Percentiles rank a stretch among this genome's conserved stretches.
These are phyloP conservation scores for Scaptomyza pallida DNA, from an alignment of 1,140 invertebrate genomes.

Conservation along the genomic window DNA sequence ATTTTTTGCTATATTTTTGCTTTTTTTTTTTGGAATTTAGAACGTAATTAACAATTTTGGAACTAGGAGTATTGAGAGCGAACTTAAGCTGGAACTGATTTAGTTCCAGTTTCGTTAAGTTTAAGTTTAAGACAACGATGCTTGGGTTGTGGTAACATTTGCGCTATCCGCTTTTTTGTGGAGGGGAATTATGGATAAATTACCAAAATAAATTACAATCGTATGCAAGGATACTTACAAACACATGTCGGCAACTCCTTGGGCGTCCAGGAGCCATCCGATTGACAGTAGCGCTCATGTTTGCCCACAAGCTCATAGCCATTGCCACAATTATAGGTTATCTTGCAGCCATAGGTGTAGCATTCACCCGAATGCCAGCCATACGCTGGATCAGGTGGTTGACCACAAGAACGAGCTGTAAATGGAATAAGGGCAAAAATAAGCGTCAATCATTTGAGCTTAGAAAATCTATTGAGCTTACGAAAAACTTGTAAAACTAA, in stretches of 20 bases:
- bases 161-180: constrained; percentile 79
- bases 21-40: constrained; percentile 8
- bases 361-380: constrained; percentile 96
- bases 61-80: constrained; percentile 5
- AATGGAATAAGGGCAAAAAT: too few relatives aligned
- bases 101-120: constrained; percentile 30
- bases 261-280: constrained; percentile 95
- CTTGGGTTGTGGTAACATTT: constrained; percentile 75
- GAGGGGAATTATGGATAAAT: constrained; percentile 34
- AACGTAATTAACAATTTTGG: constrained; percentile 23
- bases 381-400: constrained; percentile 94
- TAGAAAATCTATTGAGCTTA: too few relatives aligned
- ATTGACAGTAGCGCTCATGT: constrained; percentile 92
- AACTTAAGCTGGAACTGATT: constrained; percentile 26
- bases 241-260: constrained; percentile 95
- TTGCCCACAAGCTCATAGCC: constrained; percentile 96
- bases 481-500: too few relatives aligned
- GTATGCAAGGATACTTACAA: constrained; percentile 86
- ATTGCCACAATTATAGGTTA: constrained; percentile 95
- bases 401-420: constrained; percentile 92
- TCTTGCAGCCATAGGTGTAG: constrained; percentile 95
- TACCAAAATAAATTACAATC: constrained; percentile 28
- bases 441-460: too few relatives aligned
- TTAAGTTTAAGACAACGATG: constrained; percentile 51
- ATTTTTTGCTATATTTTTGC: constrained; percentile 13